A percentile compares a stretch with the other conserved stretches of the same genome.
phyloP scores from a whole-genome alignment of 2,888 invertebrate genomes.

The Lycocerus yunnanus region DNA sequence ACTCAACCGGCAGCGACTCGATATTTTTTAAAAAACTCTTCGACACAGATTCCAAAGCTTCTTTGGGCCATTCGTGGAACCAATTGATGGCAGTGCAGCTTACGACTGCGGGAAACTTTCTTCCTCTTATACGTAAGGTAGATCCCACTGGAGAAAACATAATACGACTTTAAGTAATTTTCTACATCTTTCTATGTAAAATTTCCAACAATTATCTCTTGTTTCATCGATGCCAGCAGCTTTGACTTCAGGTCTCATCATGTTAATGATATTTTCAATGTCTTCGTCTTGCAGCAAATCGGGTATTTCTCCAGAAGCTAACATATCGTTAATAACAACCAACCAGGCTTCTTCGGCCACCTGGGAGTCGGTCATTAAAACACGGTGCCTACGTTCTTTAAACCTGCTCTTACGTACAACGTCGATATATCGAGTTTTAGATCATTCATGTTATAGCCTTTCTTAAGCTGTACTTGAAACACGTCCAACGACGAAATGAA shows the following conservation, averaged over 20 bases:
- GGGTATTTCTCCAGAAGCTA: slow-evolving; percentile 93
- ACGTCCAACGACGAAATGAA: slow-evolving; percentile 91
- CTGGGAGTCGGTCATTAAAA: slow-evolving; percentile 95
- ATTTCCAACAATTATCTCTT: slow-evolving; percentile 93
- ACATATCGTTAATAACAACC: slow-evolving; percentile 89
- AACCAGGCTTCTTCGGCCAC: slow-evolving; percentile 89
- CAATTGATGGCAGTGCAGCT: slow-evolving; percentile 94
- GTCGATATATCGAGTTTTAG: slow-evolving; percentile 74
- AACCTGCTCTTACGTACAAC: slow-evolving; percentile 85
- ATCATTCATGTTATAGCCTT: slow-evolving; percentile 84
- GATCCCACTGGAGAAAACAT: slow-evolving; percentile 93
- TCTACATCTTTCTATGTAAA: slow-evolving; percentile 89
- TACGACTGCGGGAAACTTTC: slow-evolving; percentile 93
- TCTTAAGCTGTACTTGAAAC: slow-evolving; percentile 89
- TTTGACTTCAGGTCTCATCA: slow-evolving; percentile 78
- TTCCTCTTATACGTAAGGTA: slow-evolving; percentile 80
- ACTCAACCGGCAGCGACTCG: slow-evolving; percentile 67
- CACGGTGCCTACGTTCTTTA: slow-evolving; percentile 79
- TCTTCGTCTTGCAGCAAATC: slow-evolving; percentile 92
- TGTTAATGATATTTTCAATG: slow-evolving; percentile 80
- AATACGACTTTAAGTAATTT: slow-evolving; percentile 76
- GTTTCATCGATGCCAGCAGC: slow-evolving; percentile 82
- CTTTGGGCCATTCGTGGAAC: slow-evolving; percentile 96
- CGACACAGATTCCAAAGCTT: slow-evolving; percentile 89
- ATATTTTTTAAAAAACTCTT: slow-evolving; percentile 79